Base-by-base conservation (phyloP, 2,113 vertebrate species). In the Pagrus major region DNA sequence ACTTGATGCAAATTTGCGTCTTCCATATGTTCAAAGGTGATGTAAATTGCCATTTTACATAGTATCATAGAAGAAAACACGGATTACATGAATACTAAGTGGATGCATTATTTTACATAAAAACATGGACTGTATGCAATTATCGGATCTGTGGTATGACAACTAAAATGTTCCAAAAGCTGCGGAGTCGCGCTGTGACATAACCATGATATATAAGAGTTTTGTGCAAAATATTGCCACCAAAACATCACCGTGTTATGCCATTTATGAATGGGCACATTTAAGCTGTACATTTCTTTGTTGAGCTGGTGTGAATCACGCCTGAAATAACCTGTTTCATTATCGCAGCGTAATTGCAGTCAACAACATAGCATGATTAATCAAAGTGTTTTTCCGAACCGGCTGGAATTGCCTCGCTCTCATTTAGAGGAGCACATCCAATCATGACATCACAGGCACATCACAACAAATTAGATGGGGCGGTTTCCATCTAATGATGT, bases 371-470 rank as follows among this genome's bases (percentile, higher is more conserved):
- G 70, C 76, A 63, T 23, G 67, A 88, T 88, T 84, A 87, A 88
- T 91, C 75, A 84, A 89, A 88, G 80, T 56, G 85, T 86, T 88
- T 86, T 69, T 70, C 76, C 33, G 5, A 74, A 76, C 42, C 3
- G 47, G 65, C 66, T 74, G 79, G 70, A 81, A 76, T 84, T 76
- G 78, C 65, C 76, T 85, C 66, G 41, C 20, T 81, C 79, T 87
- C 75, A 71, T 87, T 86, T 71, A 71, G 54, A 85, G 73, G 44
- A 78, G 78, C 84, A 80, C 78, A 76, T 90, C 83, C 81, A 88
- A 89, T 92, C 76, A 79, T 89, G 86, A 91, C 89, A 90, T 93
- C 91, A 93, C 88, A 75, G 73, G 79, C 81, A 90, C 86, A 87
- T 91, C 90, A 84, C 78, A 83, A 83, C 88, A 91, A 91, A 91